A percentile compares a stretch with the other conserved stretches of the same genome.
Conservation (phyloP, 2,113 vertebrate genomes). For the Neopipo cinnamomea region DNA sequence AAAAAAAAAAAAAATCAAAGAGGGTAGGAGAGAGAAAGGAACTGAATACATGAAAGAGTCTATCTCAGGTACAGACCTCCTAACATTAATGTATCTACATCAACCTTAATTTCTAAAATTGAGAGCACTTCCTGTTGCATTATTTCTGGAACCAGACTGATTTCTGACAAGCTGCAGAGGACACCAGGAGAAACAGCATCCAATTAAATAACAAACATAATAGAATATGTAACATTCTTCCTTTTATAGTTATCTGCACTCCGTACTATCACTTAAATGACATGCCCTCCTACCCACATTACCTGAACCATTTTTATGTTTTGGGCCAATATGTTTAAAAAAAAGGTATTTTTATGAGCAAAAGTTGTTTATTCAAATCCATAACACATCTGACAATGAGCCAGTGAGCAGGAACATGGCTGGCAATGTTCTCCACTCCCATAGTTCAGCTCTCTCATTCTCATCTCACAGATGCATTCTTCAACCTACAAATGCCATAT, state of each 20-base stretch:
- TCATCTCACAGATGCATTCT: neutral
- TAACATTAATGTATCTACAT: neutral
- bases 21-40: neutral
- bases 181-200: neutral
- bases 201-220: neutral
- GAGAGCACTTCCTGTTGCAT: neutral
- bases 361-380: neutral
- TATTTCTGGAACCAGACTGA: neutral
- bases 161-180: neutral
- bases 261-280: neutral
- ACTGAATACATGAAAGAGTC: neutral
- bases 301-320: neutral
- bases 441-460: neutral
- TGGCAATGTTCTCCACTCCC: neutral
- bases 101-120: neutral
- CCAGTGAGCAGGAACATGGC: neutral
- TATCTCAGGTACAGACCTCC: neutral
- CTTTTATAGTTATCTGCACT: neutral
- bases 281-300: neutral
- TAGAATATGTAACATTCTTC: neutral
- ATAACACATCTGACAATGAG: neutral
- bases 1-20: neutral
- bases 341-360: neutral
- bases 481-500: neutral
- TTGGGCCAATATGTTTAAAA: neutral